Base-by-base conservation (phyloP, 2,888 invertebrate species). In the Drosophila suboccidentalis region DNA sequence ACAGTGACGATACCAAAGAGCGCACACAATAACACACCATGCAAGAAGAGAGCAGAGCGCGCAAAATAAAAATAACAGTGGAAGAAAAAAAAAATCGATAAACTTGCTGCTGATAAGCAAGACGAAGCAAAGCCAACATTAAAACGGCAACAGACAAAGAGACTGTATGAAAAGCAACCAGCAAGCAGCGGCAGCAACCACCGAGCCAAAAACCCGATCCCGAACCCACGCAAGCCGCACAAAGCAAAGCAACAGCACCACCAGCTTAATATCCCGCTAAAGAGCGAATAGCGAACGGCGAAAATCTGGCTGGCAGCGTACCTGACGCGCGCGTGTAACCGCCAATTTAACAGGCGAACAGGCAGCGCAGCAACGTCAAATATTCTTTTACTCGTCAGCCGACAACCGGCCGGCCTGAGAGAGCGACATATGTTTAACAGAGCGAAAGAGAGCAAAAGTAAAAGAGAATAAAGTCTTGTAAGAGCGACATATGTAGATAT, bases 271-370 rank as follows among this genome's bases (percentile, higher is more conserved):
- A 57, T 62, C 54, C 64, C 67, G 55, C 69, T 67, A 46, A 55
- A 43, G 19, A 65, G 26, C 11, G 51, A 43, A 47, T 39, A 29
- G 32, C 38, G 17, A 32, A 63, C 63, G 57, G 54, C 58, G 49
- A 50, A 69, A 58, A 74, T 63, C 64, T 50, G 57, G 64, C 63
- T 43, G 54, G 66, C 53, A 60, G 59, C 64, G 72, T 82, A 78
- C 80, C 81, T 87, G 82, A 82, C 91, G 86, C 88, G 87, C 91
- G 88, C 89, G 89, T 91, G 91, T 91, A 91, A 91, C 91, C 91
- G 91, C 91, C 91, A 91, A 91, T 91, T 82, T 91, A 91, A 88
- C 89, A 91, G 91, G 91, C 90, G 71, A 89, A 75, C 91, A 91
- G 84, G 71, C 83, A 75, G 75, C 66, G 72, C 68, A 47, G 67